Base-by-base conservation (phyloP, 2,888 invertebrate genomes). In the Sinohyriopsis cumingii region DNA sequence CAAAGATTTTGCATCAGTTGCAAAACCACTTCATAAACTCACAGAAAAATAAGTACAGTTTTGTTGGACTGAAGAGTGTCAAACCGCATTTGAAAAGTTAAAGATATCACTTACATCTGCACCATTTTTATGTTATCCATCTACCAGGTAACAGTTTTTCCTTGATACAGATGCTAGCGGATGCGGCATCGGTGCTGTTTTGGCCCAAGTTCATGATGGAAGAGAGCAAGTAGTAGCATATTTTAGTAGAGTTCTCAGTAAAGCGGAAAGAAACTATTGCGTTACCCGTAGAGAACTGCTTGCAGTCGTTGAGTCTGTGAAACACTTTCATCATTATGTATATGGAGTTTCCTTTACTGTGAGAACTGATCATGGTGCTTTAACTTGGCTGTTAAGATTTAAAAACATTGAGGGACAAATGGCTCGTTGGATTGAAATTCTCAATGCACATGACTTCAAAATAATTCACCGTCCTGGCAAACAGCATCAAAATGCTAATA, bases 21-120 rank as follows among this genome's bases (percentile, higher is more conserved):
- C 79, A 3, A 62, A 59, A 25, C 81, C 77, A 18, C 63, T 82
- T 6, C 66, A 73, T 22, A 56, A 66, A 55, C 68, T 79, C 20
- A 65, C 65, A 20, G 69, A 69, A 59, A 66, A 68, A 62, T 59
- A 54, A 3, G 20, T 19, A 3, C 33, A 55, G 18, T 55, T 64
- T 28, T 1, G 9, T 18, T 64, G 64, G 64, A 64, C 55, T 6
- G 22, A 9, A 9, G 6, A 22, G 56, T 64, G 64, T 64, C 64
- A 64, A 33, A 24, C 9, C 5, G 22, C 64, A 7, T 64, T 64
- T 55, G 54, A 53, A 28, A 9, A 22, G 55, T 54, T 64, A 12
- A 64, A 64, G 28, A 55, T 5, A 28, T 22, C 55, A 6, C 22
- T 64, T 9, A 53, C 28, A 33, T 64, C 56, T 19, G 54, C 9